These are phyloP conservation scores for Brienomyrus longianalis DNA, from an alignment of 2,113 vertebrate genomes.

Conservation along the genomic window DNA sequence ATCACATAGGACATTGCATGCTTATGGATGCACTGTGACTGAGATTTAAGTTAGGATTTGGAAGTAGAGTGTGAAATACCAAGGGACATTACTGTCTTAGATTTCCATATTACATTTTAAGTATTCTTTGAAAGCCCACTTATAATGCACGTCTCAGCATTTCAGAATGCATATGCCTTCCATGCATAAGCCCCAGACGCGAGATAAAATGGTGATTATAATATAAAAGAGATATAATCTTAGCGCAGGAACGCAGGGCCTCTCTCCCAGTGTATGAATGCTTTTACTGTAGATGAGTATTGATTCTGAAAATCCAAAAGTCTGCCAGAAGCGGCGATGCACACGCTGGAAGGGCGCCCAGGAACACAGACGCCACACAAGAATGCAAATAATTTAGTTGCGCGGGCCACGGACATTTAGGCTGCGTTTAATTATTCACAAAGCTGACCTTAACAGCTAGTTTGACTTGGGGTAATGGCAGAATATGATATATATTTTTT, in stretches of 20 bases:
- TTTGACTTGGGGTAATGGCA: background rate
- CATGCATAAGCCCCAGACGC: background rate
- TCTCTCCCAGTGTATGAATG: background rate
- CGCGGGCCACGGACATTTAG: background rate
- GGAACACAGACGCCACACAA: background rate
- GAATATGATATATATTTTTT: background rate
- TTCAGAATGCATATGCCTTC: background rate
- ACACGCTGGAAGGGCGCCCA: constrained; percentile 22
- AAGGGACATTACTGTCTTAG: background rate
- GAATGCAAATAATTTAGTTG: constrained; percentile 5
- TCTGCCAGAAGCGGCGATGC: constrained; percentile 23
- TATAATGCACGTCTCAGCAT: background rate
- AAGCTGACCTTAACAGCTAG: background rate
- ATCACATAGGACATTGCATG: background rate
- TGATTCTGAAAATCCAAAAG: constrained; percentile 24
- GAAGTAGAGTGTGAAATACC: background rate
- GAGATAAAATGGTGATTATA: background rate
- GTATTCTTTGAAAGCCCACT: background rate
- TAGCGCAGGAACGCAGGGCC: background rate
- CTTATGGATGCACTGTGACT: background rate
- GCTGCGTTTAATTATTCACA: constrained; percentile 1
- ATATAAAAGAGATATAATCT: constrained; percentile 6
- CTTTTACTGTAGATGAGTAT: constrained; percentile 22
- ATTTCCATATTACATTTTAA: background rate
- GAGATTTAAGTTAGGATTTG: constrained; percentile 7